A percentile compares a stretch with the other conserved stretches of the same genome.
phyloP scores from a whole-genome alignment of 2,888 invertebrate genomes.

The Acleris laterana region DNA sequence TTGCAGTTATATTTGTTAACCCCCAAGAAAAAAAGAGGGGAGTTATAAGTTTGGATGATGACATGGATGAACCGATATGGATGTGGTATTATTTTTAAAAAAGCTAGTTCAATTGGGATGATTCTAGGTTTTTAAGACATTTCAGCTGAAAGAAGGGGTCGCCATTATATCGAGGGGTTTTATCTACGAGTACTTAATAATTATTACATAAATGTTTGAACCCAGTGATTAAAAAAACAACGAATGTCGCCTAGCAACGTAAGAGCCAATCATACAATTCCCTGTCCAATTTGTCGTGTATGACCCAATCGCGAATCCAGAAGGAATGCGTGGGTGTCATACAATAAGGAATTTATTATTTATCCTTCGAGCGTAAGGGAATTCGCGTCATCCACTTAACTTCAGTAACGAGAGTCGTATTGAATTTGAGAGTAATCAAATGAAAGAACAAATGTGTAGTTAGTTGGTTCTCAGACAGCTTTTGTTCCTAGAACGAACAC shows the following conservation, averaged over 20 bases:
- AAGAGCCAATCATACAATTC: conserved; percentile 19
- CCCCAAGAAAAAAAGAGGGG: too few relatives aligned
- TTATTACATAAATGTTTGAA: too few relatives aligned
- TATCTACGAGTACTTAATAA: too few relatives aligned
- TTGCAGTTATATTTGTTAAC: too few relatives aligned
- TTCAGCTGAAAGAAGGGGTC: too few relatives aligned
- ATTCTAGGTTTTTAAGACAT: too few relatives aligned
- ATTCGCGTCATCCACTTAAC: conserved; percentile 18
- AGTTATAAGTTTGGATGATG: too few relatives aligned
- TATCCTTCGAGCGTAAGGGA: conserved; percentile 21
- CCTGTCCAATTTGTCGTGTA: conserved; percentile 24
- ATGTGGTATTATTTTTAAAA: too few relatives aligned
- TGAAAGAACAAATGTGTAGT: not conserved
- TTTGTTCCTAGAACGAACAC: not conserved
- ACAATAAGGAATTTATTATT: conserved; percentile 28
- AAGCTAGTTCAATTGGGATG: too few relatives aligned
- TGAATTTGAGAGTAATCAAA: conserved; percentile 17
- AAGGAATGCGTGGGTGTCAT: conserved; percentile 18
- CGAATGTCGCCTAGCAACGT: conserved; percentile 7
- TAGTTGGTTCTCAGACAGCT: not conserved
- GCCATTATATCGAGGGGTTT: too few relatives aligned
- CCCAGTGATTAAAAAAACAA: not conserved
- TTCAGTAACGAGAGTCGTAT: conserved; percentile 1
- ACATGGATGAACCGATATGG: too few relatives aligned
- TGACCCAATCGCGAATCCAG: conserved; percentile 19